Conservation (phyloP, 2,797 vertebrate genomes). For the Poecilia picta region DNA sequence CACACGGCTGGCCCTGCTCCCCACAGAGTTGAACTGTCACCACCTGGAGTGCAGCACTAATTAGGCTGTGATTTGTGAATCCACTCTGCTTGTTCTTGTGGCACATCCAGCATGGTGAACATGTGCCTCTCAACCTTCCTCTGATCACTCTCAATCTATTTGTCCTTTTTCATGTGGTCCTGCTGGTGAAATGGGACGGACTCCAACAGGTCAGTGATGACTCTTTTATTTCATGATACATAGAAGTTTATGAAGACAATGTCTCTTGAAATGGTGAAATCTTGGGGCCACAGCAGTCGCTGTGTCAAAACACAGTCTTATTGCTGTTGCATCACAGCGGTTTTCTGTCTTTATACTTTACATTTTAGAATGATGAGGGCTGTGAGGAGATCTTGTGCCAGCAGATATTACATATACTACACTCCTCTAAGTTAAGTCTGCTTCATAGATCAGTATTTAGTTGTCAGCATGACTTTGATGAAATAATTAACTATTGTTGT, state of each 20-base stretch:
- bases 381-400: background rate
- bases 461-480: background rate
- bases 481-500: background rate
- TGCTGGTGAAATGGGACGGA: background rate
- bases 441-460: background rate
- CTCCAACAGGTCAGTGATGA: slow-evolving; percentile 57
- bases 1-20: slow-evolving; percentile 43
- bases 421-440: background rate
- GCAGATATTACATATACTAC: background rate
- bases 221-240: slow-evolving; percentile 7
- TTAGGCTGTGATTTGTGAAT: slow-evolving; percentile 75
- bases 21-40: slow-evolving; percentile 74
- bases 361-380: background rate
- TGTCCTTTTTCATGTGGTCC: slow-evolving; percentile 49
- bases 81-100: slow-evolving; percentile 35
- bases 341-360: background rate
- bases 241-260: background rate
- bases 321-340: background rate
- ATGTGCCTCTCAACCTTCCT: slow-evolving; percentile 13
- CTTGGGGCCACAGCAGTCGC: background rate
- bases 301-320: background rate
- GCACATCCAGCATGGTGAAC: slow-evolving; percentile 6
- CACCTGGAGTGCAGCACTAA: slow-evolving; percentile 72
- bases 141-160: slow-evolving; percentile 31
- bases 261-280: background rate